Evolutionary conservation across 2,888 invertebrate species (phyloP).

Genomic region (Cerceris ruficornis): DNA sequence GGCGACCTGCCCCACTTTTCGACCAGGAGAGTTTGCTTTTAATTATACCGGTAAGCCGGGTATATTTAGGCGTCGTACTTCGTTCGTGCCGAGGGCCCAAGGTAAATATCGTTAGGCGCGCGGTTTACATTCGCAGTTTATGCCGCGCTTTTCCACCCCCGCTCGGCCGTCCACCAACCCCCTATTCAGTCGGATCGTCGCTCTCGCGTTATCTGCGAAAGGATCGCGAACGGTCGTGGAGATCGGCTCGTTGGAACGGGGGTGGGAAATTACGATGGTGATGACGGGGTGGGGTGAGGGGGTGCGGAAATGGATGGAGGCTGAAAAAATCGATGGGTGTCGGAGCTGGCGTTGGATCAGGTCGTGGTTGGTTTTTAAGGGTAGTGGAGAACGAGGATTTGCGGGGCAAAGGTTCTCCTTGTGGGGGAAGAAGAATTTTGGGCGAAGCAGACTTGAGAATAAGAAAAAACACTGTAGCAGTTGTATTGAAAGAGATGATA

Average conservation of each 20-base stretch:
- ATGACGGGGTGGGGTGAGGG: neutral
- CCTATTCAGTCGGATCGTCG: no score
- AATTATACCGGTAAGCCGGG: conserved; percentile 55
- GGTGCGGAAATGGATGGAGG: neutral
- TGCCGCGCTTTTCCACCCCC: conserved; percentile 7
- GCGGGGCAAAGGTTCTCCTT: no score
- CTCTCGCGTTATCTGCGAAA: no score
- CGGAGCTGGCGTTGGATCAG: no score
- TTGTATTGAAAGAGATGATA: no score
- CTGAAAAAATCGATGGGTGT: neutral
- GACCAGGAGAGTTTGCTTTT: conserved; percentile 59
- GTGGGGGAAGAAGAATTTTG: no score
- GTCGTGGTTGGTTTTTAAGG: no score
- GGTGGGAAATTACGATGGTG: neutral
- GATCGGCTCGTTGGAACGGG: neutral
- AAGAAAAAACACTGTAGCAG: no score
- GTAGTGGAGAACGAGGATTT: no score
- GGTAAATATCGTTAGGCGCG: conserved; percentile 55
- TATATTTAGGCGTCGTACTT: conserved; percentile 46
- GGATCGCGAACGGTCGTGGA: no score
- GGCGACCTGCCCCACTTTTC: conserved; percentile 62
- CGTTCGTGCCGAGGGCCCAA: conserved; percentile 16
- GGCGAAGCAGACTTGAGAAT: no score
- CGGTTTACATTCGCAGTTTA: conserved; percentile 35
- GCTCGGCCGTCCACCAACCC: neutral